Base-by-base conservation (phyloP, 2,797 vertebrate genomes). In the Anabacerthia variegaticeps region DNA sequence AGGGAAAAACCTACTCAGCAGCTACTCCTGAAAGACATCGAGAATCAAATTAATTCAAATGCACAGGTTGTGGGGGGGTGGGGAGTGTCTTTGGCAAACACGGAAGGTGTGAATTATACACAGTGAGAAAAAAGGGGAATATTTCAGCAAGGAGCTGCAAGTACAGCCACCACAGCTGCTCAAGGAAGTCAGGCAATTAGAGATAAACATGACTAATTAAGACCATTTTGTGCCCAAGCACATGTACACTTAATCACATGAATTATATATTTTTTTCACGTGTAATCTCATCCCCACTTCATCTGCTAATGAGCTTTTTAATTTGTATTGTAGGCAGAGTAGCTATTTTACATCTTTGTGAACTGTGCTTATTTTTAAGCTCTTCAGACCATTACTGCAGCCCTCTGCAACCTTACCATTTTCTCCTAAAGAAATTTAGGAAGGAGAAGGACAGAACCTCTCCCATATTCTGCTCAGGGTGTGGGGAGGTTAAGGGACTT, bases 141-240 rank as follows among this genome's bases (percentile, higher is more conserved):
- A 22, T 56, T 80, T 83, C 56, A 83, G 39, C 44, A 34, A 65
- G 27, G 54, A 82, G 34, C 44, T 76, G 63, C 56, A 48, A 56
- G 36, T 2, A 2, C 58, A 82, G 59, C 58, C n/a, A 43, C 51
- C 20, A 41, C 52, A 80, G 68, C 94, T 91, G 78, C 75, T 55
- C 10, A 13, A 10, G 37, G 34, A 89, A 62, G 10, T 71, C 61
- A 43, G 52, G 68, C 6, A 86, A 58, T 68, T 72, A 37, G 3
- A 82, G n/a, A 74, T 56, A 89, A 88, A 89, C 44, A 48, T 22
- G n/a, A 46, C 36, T 73, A 88, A 88, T 89, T 93, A 87, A 63
- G 30, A 51, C 9, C 17, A 23, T 69, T 82, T 87, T 20, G 55
- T 63, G 34, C 15, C 78, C 52, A 62, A 78, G 48, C 2, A 1